phyloP scores from a whole-genome alignment of 2,113 vertebrate species.

The Ophthalmolycus amberensis region DNA sequence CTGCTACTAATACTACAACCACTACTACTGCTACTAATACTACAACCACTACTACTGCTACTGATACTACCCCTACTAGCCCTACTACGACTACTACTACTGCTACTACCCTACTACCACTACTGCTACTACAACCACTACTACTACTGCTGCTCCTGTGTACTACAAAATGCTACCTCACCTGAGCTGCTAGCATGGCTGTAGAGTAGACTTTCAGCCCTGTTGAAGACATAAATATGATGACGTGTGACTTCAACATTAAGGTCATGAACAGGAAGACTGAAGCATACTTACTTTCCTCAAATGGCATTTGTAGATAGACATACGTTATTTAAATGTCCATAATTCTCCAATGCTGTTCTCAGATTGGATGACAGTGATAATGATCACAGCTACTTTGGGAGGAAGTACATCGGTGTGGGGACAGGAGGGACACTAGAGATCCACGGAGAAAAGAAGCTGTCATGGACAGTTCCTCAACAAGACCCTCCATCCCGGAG shows the following conservation, averaged over 20 bases:
- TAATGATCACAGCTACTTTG: constrained; percentile 88
- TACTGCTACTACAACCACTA: too few relatives aligned
- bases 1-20: too few relatives aligned
- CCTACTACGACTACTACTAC: not conserved
- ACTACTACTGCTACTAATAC: too few relatives aligned
- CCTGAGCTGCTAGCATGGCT: not conserved
- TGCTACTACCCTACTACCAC: too few relatives aligned
- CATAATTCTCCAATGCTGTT: not conserved
- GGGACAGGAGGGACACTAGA: constrained; percentile 90
- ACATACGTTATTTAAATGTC: not conserved
- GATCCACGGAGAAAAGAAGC: constrained; percentile 90
- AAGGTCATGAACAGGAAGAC: not conserved
- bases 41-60: not conserved
- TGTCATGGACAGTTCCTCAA: constrained; percentile 96
- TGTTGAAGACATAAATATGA: not conserved
- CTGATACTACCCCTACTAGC: not conserved
- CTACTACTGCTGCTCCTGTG: too few relatives aligned
- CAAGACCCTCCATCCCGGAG: constrained; percentile 90
- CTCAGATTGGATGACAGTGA: constrained; percentile 87
- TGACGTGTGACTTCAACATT: not conserved
- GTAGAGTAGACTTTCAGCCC: not conserved
- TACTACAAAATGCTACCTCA: not conserved
- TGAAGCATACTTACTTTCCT: not conserved
- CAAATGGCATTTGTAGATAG: not conserved
- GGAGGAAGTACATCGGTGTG: constrained; percentile 92